Base-by-base conservation (phyloP, 1,140 invertebrate genomes). In the Lepidurus couesii region DNA sequence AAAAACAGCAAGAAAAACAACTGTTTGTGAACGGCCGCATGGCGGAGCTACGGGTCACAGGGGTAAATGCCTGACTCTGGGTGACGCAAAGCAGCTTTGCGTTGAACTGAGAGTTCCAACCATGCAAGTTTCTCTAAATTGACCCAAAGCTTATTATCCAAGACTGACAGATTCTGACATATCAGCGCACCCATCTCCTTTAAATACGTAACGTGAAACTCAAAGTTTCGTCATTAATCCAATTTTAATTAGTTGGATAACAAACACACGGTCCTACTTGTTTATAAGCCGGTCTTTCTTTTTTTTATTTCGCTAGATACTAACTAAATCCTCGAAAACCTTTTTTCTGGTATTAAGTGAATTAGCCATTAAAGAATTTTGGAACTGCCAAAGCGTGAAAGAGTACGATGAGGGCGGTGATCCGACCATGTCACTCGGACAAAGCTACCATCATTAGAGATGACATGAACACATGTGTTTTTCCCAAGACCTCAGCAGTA, bases 371-470 rank as follows among this genome's bases (percentile, higher is more conserved):
- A 65, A 13, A 7, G 21, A 16, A 65, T 65, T 65, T 13, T 65
- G 53, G 53, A 16, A 7, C 1, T 65, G n/a, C 8, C 16, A 65
- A 65, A 65, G 53, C 53, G 53, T 65, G 53, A 65, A 65, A 65
- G 53, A 65, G 21, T 21, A 7, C 13, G 53, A n/a, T 65, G 53
- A 65, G 53, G 53, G 8, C 53, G 8, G 53, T 21, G 16, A 13
- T 65, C 8, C 53, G 53, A n/a, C 53, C 53, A 21, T 65, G 53
- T 65, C 53, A 65, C 21, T 65, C 13, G 53, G 8, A 65, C 53
- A 65, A 65, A 65, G n/a, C 53, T 21, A 65, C 53, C 53, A 65
- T 65, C 53, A 65, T 65, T 65, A 65, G 16, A 65, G 53, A 65
- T 21, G 53, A 65, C 53, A 65, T 21, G 53, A 21, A 21, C 53